Evolutionary conservation across 2,888 invertebrate genomes (phyloP).

Genomic region (Drosophila tripunctata): DNA sequence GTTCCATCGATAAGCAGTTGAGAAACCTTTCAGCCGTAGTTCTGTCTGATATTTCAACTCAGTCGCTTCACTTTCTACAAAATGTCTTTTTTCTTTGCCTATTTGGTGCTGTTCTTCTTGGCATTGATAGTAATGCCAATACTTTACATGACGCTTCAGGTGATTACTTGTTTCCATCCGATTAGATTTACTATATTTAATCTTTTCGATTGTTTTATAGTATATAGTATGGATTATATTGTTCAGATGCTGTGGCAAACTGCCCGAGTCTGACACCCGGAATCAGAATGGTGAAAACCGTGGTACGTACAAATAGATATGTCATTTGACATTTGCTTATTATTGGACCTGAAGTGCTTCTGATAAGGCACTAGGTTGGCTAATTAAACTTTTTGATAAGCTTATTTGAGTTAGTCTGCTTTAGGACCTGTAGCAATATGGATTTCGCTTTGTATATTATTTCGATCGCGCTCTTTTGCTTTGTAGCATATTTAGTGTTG

Average conservation of each 20-base stretch:
- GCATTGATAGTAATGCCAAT: conserved; percentile 63
- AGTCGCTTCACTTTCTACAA: conserved; percentile 17
- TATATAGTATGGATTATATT: conserved; percentile 56
- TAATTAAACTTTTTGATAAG: conserved; percentile 45
- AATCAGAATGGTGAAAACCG: conserved; percentile 7
- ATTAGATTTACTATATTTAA: not conserved
- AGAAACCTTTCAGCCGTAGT: conserved; percentile 19
- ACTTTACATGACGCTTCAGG: conserved; percentile 62
- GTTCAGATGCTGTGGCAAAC: conserved; percentile 45
- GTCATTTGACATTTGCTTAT: conserved; percentile 10
- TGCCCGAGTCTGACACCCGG: not conserved
- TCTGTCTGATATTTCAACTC: conserved; percentile 12
- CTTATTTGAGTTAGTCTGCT: conserved; percentile 51
- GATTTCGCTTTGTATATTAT: conserved; percentile 37
- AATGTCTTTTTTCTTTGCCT: conserved; percentile 52
- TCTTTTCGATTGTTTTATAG: conserved; percentile 35
- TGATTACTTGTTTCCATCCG: conserved; percentile 19
- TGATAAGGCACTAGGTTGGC: conserved; percentile 36
- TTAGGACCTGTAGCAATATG: conserved; percentile 49
- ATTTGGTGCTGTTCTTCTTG: conserved; percentile 50
- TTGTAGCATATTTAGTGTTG: conserved; percentile 41
- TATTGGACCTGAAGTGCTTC: conserved; percentile 33
- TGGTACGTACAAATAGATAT: conserved; percentile 36
- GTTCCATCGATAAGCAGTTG: not conserved
- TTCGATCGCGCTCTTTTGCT: conserved; percentile 44